These are phyloP conservation scores for Heterotilapia buettikoferi DNA, from an alignment of 2,113 vertebrate species.

Conservation along the genomic window DNA sequence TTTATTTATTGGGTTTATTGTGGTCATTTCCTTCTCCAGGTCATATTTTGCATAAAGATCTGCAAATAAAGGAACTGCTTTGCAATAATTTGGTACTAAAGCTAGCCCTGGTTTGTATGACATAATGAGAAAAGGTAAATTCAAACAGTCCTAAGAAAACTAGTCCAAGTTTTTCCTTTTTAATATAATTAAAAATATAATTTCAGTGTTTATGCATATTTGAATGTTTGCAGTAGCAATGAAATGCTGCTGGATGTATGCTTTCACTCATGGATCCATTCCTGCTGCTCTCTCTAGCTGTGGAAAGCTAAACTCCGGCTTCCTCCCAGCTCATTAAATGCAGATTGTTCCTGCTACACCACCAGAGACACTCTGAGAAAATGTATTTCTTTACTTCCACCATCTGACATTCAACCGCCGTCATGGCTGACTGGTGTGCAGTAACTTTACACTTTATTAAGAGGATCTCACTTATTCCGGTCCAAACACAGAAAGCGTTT, in stretches of 20 bases:
- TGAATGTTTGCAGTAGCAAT: neutral
- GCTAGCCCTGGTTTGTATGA: neutral
- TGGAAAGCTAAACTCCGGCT: neutral
- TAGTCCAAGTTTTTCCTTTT: neutral
- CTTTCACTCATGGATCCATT: neutral
- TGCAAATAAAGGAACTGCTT: neutral
- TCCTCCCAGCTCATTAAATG: neutral
- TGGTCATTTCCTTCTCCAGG: rapidly evolving
- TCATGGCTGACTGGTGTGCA: neutral
- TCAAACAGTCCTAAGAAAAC: neutral
- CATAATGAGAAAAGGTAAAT: neutral
- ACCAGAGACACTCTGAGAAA: neutral
- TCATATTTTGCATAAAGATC: neutral
- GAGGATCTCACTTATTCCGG: neutral
- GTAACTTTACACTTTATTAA: slow-evolving; percentile 18
- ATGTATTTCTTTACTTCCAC: neutral
- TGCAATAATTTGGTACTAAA: neutral
- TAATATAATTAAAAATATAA: neutral
- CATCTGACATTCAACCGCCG: neutral
- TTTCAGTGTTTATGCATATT: neutral
- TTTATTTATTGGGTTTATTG: neutral
- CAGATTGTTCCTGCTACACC: neutral
- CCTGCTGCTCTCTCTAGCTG: neutral
- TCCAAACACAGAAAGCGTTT: neutral
- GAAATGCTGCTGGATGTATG: neutral